A percentile compares a stretch with the other conserved stretches of the same genome.
phyloP scores from a whole-genome alignment of 2,113 vertebrate genomes.

The Embiotoca jacksoni region DNA sequence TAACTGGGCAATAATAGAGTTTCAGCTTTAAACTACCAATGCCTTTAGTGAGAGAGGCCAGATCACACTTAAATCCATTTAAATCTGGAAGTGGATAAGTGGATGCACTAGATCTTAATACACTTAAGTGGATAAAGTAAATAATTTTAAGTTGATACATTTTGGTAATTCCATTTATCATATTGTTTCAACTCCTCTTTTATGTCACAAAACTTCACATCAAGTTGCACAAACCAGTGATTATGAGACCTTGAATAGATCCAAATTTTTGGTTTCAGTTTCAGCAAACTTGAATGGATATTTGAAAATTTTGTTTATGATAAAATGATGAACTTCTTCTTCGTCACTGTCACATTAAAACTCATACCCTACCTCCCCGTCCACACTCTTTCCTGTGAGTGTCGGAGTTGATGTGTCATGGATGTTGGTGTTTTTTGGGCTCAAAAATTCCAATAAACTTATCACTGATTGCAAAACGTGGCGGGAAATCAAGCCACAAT shows the following conservation, averaged over 20 bases:
- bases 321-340: too few relatives aligned
- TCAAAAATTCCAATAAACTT: background rate
- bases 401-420: background rate
- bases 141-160: background rate
- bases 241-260: too few relatives aligned
- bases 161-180: background rate
- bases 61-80: slow-evolving; percentile 45
- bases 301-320: too few relatives aligned
- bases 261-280: too few relatives aligned
- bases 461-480: background rate
- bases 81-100: background rate
- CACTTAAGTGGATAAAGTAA: background rate
- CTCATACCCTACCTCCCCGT: too few relatives aligned
- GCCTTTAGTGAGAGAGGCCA: slow-evolving; percentile 49
- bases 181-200: background rate
- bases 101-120: too few relatives aligned
- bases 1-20: slow-evolving; percentile 61
- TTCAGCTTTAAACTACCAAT: slow-evolving; percentile 43
- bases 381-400: too few relatives aligned
- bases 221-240: background rate
- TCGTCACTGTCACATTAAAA: too few relatives aligned
- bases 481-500: background rate
- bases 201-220: background rate
- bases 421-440: background rate
- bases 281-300: too few relatives aligned